A percentile compares a stretch with the other conserved stretches of the same genome.
Evolutionary conservation across 92 coral and sea anemone species (phyloP).

Genomic region (Actinernus sp.): DNA sequence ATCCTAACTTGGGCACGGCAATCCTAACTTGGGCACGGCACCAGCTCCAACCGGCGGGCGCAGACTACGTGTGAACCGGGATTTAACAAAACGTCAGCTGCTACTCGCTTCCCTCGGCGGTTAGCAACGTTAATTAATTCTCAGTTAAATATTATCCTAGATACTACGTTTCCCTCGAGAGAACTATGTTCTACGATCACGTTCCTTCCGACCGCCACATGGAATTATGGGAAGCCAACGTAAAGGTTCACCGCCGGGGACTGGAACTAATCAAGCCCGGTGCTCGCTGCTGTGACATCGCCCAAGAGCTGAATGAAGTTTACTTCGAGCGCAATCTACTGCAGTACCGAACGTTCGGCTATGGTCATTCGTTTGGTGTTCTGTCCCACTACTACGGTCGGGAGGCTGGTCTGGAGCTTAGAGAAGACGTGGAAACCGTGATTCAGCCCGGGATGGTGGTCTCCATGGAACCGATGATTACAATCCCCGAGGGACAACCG

Average conservation of each 20-base stretch:
- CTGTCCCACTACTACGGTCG: slow-evolving; percentile 94
- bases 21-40: too few relatives aligned
- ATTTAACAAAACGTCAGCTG: too few relatives aligned
- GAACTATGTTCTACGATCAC: slow-evolving; percentile 90
- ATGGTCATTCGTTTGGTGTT: slow-evolving; percentile 94
- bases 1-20: too few relatives aligned
- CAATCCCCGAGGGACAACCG: slow-evolving; percentile 87
- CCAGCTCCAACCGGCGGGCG: too few relatives aligned
- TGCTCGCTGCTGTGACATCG: slow-evolving; percentile 82
- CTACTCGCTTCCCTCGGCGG: too few relatives aligned
- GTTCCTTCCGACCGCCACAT: slow-evolving; percentile 90
- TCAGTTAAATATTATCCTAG: too few relatives aligned
- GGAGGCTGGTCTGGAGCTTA: slow-evolving; percentile 90
- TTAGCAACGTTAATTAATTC: too few relatives aligned
- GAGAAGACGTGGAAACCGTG: slow-evolving; percentile 88
- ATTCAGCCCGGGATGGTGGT: slow-evolving; percentile 91
- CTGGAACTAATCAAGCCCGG: slow-evolving; percentile 90
- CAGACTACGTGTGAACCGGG: too few relatives aligned
- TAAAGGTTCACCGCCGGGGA: slow-evolving; percentile 88
- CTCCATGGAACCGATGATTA: slow-evolving; percentile 94
- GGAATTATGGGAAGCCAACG: slow-evolving; percentile 90
- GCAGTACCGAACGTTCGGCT: slow-evolving; percentile 87
- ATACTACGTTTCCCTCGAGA: slow-evolving; percentile 83
- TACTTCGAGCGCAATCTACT: slow-evolving; percentile 73
- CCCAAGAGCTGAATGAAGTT: slow-evolving; percentile 84